Percentiles rank a stretch among this genome's conserved stretches.
These are phyloP conservation scores for Eristalinus sepulchralis DNA, from an alignment of 2,888 invertebrate species.

Conservation along the genomic window DNA sequence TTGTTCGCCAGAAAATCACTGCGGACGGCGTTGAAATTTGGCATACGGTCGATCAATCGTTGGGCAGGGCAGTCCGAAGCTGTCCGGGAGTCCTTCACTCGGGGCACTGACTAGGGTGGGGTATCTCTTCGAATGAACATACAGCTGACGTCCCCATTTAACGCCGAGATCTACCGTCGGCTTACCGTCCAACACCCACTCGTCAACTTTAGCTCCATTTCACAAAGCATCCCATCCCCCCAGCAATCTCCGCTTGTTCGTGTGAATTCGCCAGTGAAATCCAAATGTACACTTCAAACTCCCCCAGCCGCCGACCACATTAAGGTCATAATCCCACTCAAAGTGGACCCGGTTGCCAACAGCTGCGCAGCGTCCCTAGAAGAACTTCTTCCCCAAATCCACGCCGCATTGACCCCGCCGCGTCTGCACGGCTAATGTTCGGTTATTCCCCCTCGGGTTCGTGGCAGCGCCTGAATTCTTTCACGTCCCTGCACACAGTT, in stretches of 20 bases:
- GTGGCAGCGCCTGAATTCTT: conserved; percentile 19
- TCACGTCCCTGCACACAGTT: conserved; percentile 44
- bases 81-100: not conserved
- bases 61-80: not conserved
- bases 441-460: not conserved
- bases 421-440: not conserved
- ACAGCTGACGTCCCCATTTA: not conserved
- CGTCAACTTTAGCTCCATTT: not conserved
- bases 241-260: not conserved
- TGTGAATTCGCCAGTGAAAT: not conserved
- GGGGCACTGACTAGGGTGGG: not conserved
- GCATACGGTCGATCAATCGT: not conserved
- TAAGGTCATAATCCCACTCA: conserved; percentile 18
- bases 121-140: not conserved
- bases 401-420: conserved; percentile 16
- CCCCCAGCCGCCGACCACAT: not conserved
- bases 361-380: conserved; percentile 41
- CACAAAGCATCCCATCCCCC: not conserved
- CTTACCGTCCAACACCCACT: not conserved
- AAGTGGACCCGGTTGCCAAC: conserved; percentile 49
- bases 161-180: not conserved
- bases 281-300: not conserved
- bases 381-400: conserved; percentile 5
- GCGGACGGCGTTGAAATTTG: not conserved
- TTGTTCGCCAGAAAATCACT: not conserved